Conservation (phyloP, 37 sponge, comb jelly and placozoan species). For the Spongilla lacustris region DNA sequence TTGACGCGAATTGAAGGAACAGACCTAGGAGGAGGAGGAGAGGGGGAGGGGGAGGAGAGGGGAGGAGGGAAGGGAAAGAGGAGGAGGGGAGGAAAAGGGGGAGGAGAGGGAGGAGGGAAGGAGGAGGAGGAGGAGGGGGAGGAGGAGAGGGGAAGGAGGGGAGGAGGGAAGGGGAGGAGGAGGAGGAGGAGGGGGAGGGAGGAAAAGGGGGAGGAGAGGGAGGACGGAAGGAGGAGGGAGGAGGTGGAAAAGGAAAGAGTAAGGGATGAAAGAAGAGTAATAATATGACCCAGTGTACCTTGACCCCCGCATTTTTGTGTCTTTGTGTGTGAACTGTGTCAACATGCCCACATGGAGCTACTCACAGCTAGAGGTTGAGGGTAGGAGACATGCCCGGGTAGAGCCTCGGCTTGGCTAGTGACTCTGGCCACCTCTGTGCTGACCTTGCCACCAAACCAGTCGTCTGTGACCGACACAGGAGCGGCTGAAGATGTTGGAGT, state of each 20-base stretch:
- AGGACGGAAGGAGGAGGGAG: background rate
- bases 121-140: background rate
- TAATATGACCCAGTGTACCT: no score
- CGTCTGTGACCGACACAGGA: no score
- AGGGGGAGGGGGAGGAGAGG: no score
- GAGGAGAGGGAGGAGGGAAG: background rate
- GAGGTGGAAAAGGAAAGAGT: background rate
- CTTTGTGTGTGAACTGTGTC: no score
- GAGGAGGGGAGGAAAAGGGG: background rate
- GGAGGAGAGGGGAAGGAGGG: slow-evolving; percentile 6
- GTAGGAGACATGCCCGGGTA: background rate
- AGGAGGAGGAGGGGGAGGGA: no score
- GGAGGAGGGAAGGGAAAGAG: no score
- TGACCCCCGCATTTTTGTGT: no score
- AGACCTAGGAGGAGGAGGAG: no score
- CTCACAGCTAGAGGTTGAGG: slow-evolving; percentile 42
- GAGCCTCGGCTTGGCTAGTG: background rate
- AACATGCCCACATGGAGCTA: no score
- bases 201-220: no score
- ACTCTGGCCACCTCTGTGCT: background rate
- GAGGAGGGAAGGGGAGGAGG: background rate
- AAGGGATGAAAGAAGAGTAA: no score
- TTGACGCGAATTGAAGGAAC: no score
- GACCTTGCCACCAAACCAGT: background rate
- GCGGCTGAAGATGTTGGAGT: background rate